Percentiles rank a stretch among this genome's conserved stretches.
These are phyloP conservation scores for Campoplex nolae DNA, from an alignment of 2,888 invertebrate genomes.

Conservation along the genomic window DNA sequence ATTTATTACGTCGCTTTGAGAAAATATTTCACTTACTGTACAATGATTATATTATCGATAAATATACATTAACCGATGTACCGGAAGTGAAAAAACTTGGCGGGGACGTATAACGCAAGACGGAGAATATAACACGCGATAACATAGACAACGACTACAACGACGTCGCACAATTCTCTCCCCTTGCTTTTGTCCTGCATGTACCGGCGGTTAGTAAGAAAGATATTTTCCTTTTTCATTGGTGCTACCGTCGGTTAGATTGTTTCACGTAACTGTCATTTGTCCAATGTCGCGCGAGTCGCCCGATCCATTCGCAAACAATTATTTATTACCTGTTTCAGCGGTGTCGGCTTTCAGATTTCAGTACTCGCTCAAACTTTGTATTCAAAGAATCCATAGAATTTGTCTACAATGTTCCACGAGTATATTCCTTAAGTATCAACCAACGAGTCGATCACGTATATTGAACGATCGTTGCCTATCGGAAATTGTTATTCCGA, in stretches of 20 bases:
- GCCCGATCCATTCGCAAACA: constrained; percentile 9
- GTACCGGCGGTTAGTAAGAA: not conserved
- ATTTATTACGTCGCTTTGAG: not conserved
- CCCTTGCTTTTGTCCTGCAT: not conserved
- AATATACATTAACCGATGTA: constrained; percentile 33
- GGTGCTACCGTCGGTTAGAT: not conserved
- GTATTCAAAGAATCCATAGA: not conserved
- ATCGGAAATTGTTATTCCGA: constrained; percentile 1
- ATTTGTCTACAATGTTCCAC: constrained; percentile 43
- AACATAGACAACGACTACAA: not conserved
- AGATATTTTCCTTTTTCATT: not conserved
- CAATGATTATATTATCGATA: constrained; percentile 11
- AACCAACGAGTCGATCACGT: not conserved
- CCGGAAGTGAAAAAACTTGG: constrained; percentile 40
- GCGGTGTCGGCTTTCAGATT: not conserved
- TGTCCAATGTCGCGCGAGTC: constrained; percentile 4
- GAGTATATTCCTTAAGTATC: constrained; percentile 49
- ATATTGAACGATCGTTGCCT: constrained; percentile 2
- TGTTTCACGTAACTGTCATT: constrained; percentile 34
- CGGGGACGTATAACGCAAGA: not conserved
- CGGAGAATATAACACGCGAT: not conserved
- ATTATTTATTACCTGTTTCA: constrained; percentile 17
- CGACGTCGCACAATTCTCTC: not conserved
- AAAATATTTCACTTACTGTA: not conserved
- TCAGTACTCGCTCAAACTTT: constrained; percentile 16